A percentile compares a stretch with the other conserved stretches of the same genome.
Evolutionary conservation across 2,888 invertebrate genomes (phyloP).

Genomic region (Nomada ferruginata): DNA sequence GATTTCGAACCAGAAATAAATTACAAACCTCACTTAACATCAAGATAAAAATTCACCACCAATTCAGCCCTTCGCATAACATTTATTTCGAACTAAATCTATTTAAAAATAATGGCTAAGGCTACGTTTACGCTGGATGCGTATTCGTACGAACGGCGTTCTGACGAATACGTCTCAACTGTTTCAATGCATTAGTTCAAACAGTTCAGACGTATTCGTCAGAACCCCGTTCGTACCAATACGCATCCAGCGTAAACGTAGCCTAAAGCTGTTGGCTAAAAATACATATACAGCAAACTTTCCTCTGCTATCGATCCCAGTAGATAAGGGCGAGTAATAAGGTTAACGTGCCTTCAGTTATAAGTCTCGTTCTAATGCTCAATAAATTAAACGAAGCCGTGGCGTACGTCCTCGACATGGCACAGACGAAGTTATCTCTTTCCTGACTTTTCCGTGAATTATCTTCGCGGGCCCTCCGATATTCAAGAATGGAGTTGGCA

Average conservation of each 20-base stretch:
- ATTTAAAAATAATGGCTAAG: not conserved
- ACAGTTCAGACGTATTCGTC: too few species aligned
- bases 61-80: too few species aligned
- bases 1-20: too few species aligned
- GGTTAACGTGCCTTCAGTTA: not conserved
- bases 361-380: not conserved
- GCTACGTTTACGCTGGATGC: not conserved
- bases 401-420: constrained; percentile 24
- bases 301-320: not conserved
- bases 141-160: too few species aligned
- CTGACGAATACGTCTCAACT: too few species aligned
- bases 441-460: constrained; percentile 43
- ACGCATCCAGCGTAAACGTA: too few species aligned
- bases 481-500: constrained; percentile 43
- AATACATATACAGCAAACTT: not conserved
- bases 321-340: constrained; percentile 12
- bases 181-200: too few species aligned
- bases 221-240: too few species aligned
- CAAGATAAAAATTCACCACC: too few species aligned
- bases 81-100: too few species aligned
- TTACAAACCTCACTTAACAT: too few species aligned
- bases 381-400: constrained; percentile 31
- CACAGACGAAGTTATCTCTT: constrained; percentile 41
- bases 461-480: constrained; percentile 45
- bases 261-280: too few species aligned